Evolutionary conservation across 2,797 vertebrate species (phyloP).

Genomic region (Mus spretus): DNA sequence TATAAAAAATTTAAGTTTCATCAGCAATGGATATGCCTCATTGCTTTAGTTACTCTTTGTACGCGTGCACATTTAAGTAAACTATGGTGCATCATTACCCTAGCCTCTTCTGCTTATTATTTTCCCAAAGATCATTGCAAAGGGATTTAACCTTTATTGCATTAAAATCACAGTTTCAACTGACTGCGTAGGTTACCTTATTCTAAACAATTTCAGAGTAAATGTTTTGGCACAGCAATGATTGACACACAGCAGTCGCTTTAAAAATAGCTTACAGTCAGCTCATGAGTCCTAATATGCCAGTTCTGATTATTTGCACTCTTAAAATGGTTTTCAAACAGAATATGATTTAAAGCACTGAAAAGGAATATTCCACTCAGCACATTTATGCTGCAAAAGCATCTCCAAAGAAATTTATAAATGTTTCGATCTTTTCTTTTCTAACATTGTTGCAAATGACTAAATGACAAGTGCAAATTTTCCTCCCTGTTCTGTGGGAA

Average conservation of each 20-base stretch:
- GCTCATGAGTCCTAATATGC: conserved; percentile 34
- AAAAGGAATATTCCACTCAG: conserved; percentile 58
- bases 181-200: conserved; percentile 29
- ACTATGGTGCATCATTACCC: neutral
- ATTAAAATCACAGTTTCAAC: conserved; percentile 59
- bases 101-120: neutral
- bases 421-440: conserved; percentile 81
- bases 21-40: neutral
- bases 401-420: conserved; percentile 80
- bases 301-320: conserved; percentile 9
- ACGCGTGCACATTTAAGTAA: conserved; percentile 22
- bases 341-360: conserved; percentile 5
- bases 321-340: conserved; percentile 62
- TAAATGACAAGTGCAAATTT: conserved; percentile 83
- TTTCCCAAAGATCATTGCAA: conserved; percentile 19
- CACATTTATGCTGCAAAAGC: conserved; percentile 68
- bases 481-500: conserved; percentile 81
- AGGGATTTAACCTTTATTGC: conserved; percentile 57
- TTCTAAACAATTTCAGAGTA: conserved; percentile 69
- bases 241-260: conserved; percentile 68
- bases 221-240: conserved; percentile 77
- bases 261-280: conserved; percentile 53
- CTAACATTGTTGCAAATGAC: conserved; percentile 79
- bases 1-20: neutral
- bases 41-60: conserved; percentile 1